phyloP scores from a whole-genome alignment of 2,113 vertebrate species.

The Aythya baeri region DNA sequence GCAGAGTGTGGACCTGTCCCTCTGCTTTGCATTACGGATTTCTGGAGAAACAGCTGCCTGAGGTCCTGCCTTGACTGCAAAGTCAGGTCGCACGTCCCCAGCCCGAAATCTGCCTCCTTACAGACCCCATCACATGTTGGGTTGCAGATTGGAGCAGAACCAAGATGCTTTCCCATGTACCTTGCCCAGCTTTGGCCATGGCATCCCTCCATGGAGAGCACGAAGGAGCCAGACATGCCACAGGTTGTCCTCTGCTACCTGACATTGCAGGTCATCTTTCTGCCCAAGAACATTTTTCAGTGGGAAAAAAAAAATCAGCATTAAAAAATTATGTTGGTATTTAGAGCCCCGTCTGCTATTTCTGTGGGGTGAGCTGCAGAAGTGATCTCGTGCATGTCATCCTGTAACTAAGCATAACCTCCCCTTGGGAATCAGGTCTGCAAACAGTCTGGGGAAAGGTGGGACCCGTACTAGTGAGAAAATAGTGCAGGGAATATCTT shows the following conservation, averaged over 20 bases:
- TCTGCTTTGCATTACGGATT: background rate
- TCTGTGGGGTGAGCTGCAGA: background rate
- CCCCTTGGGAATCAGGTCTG: background rate
- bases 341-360: background rate
- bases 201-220: background rate
- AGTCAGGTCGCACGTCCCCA: background rate
- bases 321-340: fast-evolving
- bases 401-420: background rate
- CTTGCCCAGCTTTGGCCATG: fast-evolving
- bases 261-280: background rate
- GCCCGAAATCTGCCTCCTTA: background rate
- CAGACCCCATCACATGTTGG: background rate
- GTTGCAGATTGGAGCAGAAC: background rate
- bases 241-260: background rate
- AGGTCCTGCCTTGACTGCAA: background rate
- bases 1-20: background rate
- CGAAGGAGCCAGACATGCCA: background rate
- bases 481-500: background rate
- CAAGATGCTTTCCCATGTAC: fast-evolving
- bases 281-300: background rate
- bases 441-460: background rate
- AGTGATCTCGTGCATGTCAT: background rate
- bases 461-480: background rate
- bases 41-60: background rate
- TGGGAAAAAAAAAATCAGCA: background rate